Evolutionary conservation across 2,888 invertebrate species (phyloP).

Genomic region (Emesis russula): DNA sequence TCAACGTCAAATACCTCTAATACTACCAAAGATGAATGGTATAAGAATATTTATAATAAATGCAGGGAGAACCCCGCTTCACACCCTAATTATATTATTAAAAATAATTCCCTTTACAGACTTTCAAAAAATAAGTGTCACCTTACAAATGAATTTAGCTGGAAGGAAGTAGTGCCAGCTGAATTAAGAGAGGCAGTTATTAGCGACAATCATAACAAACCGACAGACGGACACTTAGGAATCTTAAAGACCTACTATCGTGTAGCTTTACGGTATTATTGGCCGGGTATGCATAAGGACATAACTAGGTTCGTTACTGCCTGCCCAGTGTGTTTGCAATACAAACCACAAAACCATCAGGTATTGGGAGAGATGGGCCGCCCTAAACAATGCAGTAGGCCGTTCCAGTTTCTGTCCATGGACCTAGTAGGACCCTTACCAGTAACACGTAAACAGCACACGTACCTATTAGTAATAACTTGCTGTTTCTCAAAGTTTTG

Average conservation of each 20-base stretch:
- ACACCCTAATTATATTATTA: too few species aligned
- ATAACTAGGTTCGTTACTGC: constrained; percentile 64
- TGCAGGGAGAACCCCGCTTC: too few species aligned
- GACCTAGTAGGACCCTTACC: constrained; percentile 78
- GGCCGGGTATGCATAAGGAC: constrained; percentile 77
- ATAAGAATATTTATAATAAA: too few species aligned
- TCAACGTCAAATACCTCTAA: too few species aligned
- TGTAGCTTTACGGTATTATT: constrained; percentile 60
- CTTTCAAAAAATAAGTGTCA: too few species aligned
- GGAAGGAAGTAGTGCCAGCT: too few species aligned
- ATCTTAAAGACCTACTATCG: constrained; percentile 85
- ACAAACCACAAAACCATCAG: constrained; percentile 58
- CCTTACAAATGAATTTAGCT: too few species aligned
- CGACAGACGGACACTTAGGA: constrained; percentile 79
- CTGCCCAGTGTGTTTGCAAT: constrained; percentile 52
- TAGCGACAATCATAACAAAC: neutral
- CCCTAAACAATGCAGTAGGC: constrained; percentile 60
- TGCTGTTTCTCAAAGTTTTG: constrained; percentile 80
- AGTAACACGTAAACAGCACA: constrained; percentile 54
- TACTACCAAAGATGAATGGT: too few species aligned
- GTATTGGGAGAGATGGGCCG: constrained; percentile 72
- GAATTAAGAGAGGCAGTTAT: too few species aligned
- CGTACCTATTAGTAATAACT: constrained; percentile 63
- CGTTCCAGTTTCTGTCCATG: constrained; percentile 68
- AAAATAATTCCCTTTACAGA: too few species aligned